Conservation (phyloP, 2,888 invertebrate genomes). For the Athalia cordata region DNA sequence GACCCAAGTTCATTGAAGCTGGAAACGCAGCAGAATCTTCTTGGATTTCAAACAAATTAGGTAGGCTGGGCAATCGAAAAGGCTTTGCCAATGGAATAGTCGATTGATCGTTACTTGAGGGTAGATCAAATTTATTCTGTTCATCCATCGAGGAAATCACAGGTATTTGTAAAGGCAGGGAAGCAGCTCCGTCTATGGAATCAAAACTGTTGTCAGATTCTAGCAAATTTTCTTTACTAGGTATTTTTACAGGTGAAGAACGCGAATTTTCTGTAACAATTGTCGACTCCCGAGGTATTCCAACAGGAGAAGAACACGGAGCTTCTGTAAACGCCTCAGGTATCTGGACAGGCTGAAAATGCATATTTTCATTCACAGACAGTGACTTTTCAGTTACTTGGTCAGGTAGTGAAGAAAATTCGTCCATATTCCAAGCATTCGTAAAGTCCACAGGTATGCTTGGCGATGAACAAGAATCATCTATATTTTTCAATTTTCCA, state of each 20-base stretch:
- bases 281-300: conserved; percentile 2
- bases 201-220: conserved; percentile 41
- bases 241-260: neutral
- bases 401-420: neutral
- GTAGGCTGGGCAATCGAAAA: conserved; percentile 67
- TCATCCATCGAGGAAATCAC: neutral
- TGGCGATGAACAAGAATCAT: neutral
- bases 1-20: conserved; percentile 58
- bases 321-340: neutral
- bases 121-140: conserved; percentile 24
- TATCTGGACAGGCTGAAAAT: neutral
- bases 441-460: neutral
- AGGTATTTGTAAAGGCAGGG: conserved; percentile 50
- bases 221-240: conserved; percentile 17
- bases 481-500: neutral
- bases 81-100: conserved; percentile 56
- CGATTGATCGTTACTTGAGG: conserved; percentile 52
- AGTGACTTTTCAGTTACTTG: neutral
- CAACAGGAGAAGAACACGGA: neutral
- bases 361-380: neutral
- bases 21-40: conserved; percentile 64
- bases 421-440: neutral
- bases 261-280: neutral
- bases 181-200: conserved; percentile 54
- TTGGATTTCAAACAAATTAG: conserved; percentile 65